These are phyloP conservation scores for Osmoderma eremita DNA, from an alignment of 2,888 invertebrate species.

Conservation along the genomic window DNA sequence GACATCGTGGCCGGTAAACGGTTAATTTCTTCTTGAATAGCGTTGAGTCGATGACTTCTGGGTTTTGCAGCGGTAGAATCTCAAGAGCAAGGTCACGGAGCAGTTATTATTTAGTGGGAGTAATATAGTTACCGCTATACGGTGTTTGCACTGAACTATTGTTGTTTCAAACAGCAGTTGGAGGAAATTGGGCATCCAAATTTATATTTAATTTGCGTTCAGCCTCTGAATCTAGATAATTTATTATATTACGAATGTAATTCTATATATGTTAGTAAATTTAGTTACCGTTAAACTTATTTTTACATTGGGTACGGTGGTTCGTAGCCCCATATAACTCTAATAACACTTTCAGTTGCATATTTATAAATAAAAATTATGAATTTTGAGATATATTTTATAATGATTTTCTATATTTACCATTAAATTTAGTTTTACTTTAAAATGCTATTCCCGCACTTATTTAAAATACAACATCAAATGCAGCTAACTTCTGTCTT, in stretches of 20 bases:
- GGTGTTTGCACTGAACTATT: slow-evolving; percentile 3
- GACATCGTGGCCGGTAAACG: slow-evolving; percentile 17
- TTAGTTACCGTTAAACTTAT: too few relatives aligned
- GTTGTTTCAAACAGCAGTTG: too few relatives aligned
- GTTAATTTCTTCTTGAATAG: slow-evolving; percentile 13
- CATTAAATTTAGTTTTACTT: slow-evolving; percentile 12
- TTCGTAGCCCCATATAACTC: too few relatives aligned
- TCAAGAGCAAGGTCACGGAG: slow-evolving; percentile 36
- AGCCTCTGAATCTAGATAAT: not conserved
- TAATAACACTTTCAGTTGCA: too few relatives aligned
- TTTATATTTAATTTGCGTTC: not conserved
- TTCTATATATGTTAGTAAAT: not conserved
- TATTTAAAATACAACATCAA: slow-evolving; percentile 32
- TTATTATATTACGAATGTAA: not conserved
- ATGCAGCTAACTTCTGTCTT: slow-evolving; percentile 12
- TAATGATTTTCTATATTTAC: not conserved
- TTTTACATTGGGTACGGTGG: too few relatives aligned
- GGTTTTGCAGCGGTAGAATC: not conserved
- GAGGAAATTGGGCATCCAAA: too few relatives aligned
- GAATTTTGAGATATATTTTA: too few relatives aligned
- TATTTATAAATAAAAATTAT: too few relatives aligned
- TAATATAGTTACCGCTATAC: not conserved
- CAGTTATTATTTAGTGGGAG: slow-evolving; percentile 19
- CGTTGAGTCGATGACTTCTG: slow-evolving; percentile 37
- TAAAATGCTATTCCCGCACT: slow-evolving; percentile 27